Evolutionary conservation across 2,113 vertebrate genomes (phyloP).

Genomic region (Syngnathus typhle): DNA sequence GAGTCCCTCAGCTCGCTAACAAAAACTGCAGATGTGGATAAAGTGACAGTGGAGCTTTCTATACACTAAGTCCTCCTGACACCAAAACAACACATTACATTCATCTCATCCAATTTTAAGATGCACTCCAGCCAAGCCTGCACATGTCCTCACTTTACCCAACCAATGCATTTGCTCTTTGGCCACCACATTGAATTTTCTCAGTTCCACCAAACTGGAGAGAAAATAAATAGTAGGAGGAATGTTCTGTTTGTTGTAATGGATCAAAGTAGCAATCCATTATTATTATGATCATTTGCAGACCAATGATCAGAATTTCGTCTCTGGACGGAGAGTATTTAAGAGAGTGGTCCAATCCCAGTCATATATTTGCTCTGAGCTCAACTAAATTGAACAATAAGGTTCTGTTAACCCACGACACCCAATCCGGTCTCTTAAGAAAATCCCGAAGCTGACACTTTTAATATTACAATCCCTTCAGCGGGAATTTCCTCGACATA

Average conservation of each 20-base stretch:
- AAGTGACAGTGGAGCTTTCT: conserved; percentile 24
- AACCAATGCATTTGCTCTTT: conserved; percentile 18
- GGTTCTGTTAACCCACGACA: conserved; percentile 55
- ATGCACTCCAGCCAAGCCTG: conserved; percentile 21
- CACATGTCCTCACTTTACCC: conserved; percentile 46
- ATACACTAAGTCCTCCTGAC: conserved; percentile 19
- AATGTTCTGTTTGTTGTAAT: not conserved
- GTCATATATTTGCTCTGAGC: conserved; percentile 55
- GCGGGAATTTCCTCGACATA: conserved; percentile 41
- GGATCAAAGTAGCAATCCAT: not conserved
- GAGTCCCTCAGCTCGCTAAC: conserved; percentile 23
- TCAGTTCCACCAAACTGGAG: not conserved
- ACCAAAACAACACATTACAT: conserved; percentile 42
- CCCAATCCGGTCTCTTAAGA: conserved; percentile 39
- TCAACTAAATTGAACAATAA: conserved; percentile 54
- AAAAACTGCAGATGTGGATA: conserved; percentile 48
- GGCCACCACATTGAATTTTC: not conserved
- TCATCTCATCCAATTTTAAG: conserved; percentile 31
- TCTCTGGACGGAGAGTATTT: conserved; percentile 35
- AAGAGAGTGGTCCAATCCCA: conserved; percentile 45
- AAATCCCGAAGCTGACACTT: conserved; percentile 56
- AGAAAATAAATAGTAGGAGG: not conserved
- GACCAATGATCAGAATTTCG: conserved; percentile 13
- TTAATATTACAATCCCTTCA: conserved; percentile 56
- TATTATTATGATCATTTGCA: not conserved